phyloP scores from a whole-genome alignment of 1,140 invertebrate species.

The Drosophila nannoptera region DNA sequence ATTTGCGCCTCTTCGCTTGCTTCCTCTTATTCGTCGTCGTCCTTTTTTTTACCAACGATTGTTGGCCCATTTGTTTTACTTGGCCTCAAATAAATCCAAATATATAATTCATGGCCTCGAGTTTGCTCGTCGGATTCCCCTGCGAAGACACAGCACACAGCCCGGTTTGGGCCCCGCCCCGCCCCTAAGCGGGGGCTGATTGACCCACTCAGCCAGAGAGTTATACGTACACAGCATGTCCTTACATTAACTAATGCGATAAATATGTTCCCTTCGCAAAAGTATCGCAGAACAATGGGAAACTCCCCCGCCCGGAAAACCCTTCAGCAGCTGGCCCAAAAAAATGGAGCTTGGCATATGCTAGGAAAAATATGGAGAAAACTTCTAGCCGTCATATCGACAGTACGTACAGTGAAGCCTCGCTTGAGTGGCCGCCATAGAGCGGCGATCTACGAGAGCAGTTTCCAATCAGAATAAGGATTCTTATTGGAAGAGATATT shows the following conservation, averaged over 20 bases:
- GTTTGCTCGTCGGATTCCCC: slow-evolving; percentile 56
- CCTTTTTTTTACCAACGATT: slow-evolving; percentile 26
- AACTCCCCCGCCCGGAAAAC: too few relatives aligned
- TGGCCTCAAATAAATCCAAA: slow-evolving; percentile 77
- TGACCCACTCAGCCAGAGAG: slow-evolving; percentile 48
- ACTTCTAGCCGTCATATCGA: too few relatives aligned
- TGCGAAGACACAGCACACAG: slow-evolving; percentile 22
- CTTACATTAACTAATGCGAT: slow-evolving; percentile 9
- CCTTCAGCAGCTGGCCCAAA: too few relatives aligned
- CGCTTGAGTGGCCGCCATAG: too few relatives aligned
- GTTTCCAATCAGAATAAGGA: too few relatives aligned
- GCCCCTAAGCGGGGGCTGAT: slow-evolving; percentile 17
- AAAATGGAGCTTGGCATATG: too few relatives aligned
- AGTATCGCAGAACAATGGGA: too few relatives aligned
- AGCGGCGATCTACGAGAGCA: too few relatives aligned
- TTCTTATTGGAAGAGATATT: too few relatives aligned
- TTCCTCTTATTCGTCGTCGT: slow-evolving; percentile 16
- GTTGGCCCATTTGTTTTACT: slow-evolving; percentile 75
- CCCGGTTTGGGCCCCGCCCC: neutral
- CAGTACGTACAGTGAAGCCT: too few relatives aligned
- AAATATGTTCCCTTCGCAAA: slow-evolving; percentile 4
- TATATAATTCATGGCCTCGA: slow-evolving; percentile 69
- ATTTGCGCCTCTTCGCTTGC: slow-evolving; percentile 69
- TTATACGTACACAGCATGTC: slow-evolving; percentile 10
- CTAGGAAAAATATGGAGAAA: too few relatives aligned